Conservation (phyloP, 2,797 vertebrate genomes). For the Channa striata region DNA sequence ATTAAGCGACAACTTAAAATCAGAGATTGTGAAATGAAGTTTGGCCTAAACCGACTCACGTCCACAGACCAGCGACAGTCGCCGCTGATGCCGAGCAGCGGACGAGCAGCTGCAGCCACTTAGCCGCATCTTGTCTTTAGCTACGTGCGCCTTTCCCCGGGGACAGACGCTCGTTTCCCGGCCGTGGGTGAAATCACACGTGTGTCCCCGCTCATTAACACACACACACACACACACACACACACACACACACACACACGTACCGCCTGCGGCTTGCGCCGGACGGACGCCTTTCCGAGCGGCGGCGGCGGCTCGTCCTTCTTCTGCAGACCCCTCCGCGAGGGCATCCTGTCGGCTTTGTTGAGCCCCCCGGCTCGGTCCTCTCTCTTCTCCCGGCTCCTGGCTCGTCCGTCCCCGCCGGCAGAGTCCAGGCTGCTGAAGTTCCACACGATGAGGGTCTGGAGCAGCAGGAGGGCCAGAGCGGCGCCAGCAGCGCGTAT, state of each 20-base stretch:
- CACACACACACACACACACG: too few species aligned
- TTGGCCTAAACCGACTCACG: slow-evolving; percentile 2
- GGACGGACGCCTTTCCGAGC: slow-evolving; percentile 79
- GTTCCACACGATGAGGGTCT: slow-evolving; percentile 97
- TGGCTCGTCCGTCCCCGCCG: slow-evolving; percentile 84
- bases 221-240: too few species aligned
- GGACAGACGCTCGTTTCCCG: not conserved
- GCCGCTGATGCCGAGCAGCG: slow-evolving; percentile 41
- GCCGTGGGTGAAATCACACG: slow-evolving; percentile 9
- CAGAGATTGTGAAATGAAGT: not conserved
- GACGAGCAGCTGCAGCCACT: slow-evolving; percentile 46
- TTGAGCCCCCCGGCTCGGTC: slow-evolving; percentile 66
- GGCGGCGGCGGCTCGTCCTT: slow-evolving; percentile 71
- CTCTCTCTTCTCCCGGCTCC: slow-evolving; percentile 82
- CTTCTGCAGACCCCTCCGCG: slow-evolving; percentile 66
- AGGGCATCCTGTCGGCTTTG: slow-evolving; percentile 74
- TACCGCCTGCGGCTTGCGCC: slow-evolving; percentile 79
- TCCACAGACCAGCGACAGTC: not conserved
- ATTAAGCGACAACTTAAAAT: not conserved
- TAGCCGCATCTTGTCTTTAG: slow-evolving; percentile 26
- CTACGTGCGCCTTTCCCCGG: slow-evolving; percentile 26
- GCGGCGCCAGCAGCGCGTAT: slow-evolving; percentile 89
- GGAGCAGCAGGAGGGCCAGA: slow-evolving; percentile 91
- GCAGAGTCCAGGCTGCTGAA: slow-evolving; percentile 93
- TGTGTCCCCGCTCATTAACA: not conserved